These are phyloP conservation scores for Erynnis tages DNA, from an alignment of 2,888 invertebrate species.

Conservation along the genomic window DNA sequence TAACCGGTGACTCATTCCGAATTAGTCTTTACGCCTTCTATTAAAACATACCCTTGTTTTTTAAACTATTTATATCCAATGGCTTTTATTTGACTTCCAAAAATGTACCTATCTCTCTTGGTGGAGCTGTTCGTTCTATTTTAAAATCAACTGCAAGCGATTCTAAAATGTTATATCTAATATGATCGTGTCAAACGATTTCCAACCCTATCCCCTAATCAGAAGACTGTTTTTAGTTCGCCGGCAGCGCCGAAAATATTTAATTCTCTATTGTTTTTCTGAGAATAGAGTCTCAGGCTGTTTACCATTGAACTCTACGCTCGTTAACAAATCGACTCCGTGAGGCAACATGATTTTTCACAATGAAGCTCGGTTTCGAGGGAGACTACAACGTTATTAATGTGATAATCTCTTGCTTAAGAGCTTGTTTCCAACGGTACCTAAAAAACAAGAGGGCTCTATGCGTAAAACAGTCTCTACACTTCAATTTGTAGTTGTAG, in stretches of 20 bases:
- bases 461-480: too few species aligned
- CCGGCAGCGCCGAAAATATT: slow-evolving; percentile 28
- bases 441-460: too few species aligned
- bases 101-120: slow-evolving; percentile 75
- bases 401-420: too few species aligned
- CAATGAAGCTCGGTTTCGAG: slow-evolving; percentile 7
- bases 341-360: slow-evolving; percentile 2
- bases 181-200: slow-evolving; percentile 48
- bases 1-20: slow-evolving; percentile 39
- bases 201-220: slow-evolving; percentile 46
- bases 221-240: slow-evolving; percentile 45
- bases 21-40: slow-evolving; percentile 47
- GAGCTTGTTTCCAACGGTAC: too few species aligned
- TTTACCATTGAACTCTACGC: slow-evolving; percentile 31
- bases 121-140: slow-evolving; percentile 68
- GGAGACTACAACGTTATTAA: too few species aligned
- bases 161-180: slow-evolving; percentile 61
- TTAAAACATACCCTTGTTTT: slow-evolving; percentile 62
- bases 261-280: slow-evolving; percentile 36
- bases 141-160: slow-evolving; percentile 54
- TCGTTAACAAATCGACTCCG: slow-evolving; percentile 7
- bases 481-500: too few species aligned
- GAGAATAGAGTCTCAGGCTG: slow-evolving; percentile 22
- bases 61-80: slow-evolving; percentile 60
- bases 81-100: slow-evolving; percentile 77